Evolutionary conservation across 2,888 invertebrate species (phyloP).

Genomic region (Parapristionchus giblindavisi): DNA sequence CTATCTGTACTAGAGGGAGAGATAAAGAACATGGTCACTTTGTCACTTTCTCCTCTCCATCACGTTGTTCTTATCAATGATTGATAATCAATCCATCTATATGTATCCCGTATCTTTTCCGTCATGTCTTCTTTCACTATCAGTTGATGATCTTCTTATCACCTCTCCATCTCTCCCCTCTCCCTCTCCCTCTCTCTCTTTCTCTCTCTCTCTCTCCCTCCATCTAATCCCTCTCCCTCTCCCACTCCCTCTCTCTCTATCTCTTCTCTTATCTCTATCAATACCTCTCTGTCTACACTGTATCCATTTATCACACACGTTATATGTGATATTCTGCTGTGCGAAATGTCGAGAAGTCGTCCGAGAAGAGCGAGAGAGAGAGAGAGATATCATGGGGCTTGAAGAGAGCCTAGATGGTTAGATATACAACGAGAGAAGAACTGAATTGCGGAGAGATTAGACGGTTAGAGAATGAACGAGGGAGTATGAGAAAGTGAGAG

Average conservation of each 20-base stretch:
- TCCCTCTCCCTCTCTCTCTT: neutral
- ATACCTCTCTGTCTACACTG: constrained; percentile 30
- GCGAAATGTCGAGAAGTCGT: no score
- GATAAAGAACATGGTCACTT: no score
- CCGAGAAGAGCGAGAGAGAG: neutral
- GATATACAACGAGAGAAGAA: no score
- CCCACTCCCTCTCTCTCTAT: neutral
- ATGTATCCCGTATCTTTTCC: no score
- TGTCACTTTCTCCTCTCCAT: neutral
- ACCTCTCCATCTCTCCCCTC: neutral
- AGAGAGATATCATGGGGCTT: neutral
- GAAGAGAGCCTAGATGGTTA: no score
- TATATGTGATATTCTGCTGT: no score
- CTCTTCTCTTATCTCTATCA: constrained; percentile 23
- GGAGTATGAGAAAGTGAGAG: no score
- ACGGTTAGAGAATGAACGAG: no score
- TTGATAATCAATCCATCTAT: no score
- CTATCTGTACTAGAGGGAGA: no score
- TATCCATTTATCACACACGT: no score
- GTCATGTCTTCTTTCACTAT: neutral
- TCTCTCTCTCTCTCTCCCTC: neutral
- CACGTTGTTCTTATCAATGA: constrained; percentile 23
- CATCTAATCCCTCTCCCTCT: neutral
- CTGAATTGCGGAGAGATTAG: no score
- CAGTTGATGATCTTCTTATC: constrained; percentile 6